These are phyloP conservation scores for Leucoptera coffeella DNA, from an alignment of 2,888 invertebrate genomes.

Conservation along the genomic window DNA sequence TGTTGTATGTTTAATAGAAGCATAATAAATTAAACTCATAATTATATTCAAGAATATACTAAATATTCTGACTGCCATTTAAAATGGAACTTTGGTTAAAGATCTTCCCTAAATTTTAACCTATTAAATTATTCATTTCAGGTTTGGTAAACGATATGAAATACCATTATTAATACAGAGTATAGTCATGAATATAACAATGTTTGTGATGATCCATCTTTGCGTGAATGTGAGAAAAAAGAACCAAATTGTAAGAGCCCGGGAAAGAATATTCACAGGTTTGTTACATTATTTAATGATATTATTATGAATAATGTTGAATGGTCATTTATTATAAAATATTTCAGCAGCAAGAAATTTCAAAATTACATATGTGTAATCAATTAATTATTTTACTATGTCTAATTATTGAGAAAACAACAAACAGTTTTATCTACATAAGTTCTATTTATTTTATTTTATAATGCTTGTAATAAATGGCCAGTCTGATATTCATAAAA, in stretches of 20 bases:
- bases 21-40: no score
- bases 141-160: constrained; percentile 98
- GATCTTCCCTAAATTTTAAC: no score
- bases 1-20: no score
- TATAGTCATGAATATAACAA: constrained; percentile 93
- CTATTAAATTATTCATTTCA: no score
- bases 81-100: no score
- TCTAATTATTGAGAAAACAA: not conserved
- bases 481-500: no score
- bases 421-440: no score
- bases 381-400: not conserved
- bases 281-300: not conserved
- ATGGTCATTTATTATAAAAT: not conserved
- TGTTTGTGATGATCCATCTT: constrained; percentile 92
- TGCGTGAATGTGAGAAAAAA: constrained; percentile 83
- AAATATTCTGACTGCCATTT: no score
- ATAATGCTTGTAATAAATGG: no score
- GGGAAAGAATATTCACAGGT: constrained; percentile 67
- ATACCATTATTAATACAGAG: constrained; percentile 92
- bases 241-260: constrained; percentile 67
- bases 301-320: not conserved
- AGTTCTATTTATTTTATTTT: no score
- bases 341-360: no score
- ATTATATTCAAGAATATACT: no score
- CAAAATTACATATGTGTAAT: not conserved